These are phyloP conservation scores for Elgaria multicarinata DNA, from an alignment of 2,113 vertebrate genomes.

Conservation along the genomic window DNA sequence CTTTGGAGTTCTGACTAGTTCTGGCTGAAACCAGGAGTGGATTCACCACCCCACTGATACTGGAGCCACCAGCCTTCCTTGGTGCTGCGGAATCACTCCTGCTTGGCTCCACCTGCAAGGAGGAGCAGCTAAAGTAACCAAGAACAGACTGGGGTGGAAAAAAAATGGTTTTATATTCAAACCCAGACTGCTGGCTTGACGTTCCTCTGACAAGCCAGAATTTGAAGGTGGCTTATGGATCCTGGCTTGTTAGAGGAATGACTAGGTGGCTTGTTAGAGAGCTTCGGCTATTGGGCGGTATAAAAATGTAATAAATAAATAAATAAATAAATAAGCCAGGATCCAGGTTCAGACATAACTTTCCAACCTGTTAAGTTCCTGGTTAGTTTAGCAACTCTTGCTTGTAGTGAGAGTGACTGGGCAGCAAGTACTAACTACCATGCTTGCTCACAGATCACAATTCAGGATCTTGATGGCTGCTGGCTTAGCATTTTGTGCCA, in stretches of 20 bases:
- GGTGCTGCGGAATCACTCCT: too few relatives aligned
- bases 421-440: neutral
- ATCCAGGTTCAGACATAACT: neutral
- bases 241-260: neutral
- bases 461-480: neutral
- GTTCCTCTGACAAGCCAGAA: neutral
- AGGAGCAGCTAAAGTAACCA: neutral
- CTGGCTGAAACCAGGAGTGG: too few relatives aligned
- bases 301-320: too few relatives aligned
- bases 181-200: neutral
- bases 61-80: too few relatives aligned
- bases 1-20: too few relatives aligned
- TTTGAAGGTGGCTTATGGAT: neutral
- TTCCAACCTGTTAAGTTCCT: neutral
- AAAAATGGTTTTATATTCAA: too few relatives aligned
- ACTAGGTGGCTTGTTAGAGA: too few relatives aligned
- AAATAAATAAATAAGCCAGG: too few relatives aligned
- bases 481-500: too few relatives aligned
- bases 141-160: neutral
- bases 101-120: too few relatives aligned
- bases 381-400: neutral
- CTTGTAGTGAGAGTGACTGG: neutral
- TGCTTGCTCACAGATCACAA: neutral
- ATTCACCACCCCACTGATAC: too few relatives aligned
- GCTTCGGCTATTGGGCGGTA: too few relatives aligned